Conservation (phyloP, 2,888 invertebrate genomes). For the Ametastegia equiseti region DNA sequence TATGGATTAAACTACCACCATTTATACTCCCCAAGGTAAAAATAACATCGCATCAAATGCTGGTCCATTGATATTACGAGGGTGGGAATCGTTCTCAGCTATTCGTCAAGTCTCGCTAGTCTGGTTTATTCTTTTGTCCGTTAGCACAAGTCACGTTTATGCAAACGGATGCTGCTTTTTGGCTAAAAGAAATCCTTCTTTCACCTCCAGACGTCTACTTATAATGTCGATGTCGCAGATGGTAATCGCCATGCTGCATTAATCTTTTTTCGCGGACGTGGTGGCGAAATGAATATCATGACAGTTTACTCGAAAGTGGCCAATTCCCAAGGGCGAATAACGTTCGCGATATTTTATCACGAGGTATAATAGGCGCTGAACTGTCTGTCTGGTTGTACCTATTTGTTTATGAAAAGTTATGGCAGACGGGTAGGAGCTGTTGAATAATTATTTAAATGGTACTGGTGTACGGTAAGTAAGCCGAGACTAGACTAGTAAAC, state of each 20-base stretch:
- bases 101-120: not conserved
- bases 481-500: slow-evolving; percentile 44
- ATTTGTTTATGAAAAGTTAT: slow-evolving; percentile 26
- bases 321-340: slow-evolving; percentile 4
- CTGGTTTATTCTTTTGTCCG: not conserved
- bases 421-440: slow-evolving; percentile 7
- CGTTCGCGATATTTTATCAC: not conserved
- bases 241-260: too few species aligned
- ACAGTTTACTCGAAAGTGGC: not conserved
- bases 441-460: slow-evolving; percentile 43
- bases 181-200: too few species aligned
- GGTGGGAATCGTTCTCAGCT: slow-evolving; percentile 11
- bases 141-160: not conserved
- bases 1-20: not conserved
- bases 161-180: too few species aligned
- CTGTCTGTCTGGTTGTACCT: not conserved
- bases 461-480: slow-evolving; percentile 34
- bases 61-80: not conserved
- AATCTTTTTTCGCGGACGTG: not conserved
- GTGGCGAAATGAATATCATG: not conserved
- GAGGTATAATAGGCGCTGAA: slow-evolving; percentile 3
- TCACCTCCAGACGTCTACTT: too few species aligned
- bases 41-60: slow-evolving; percentile 4
- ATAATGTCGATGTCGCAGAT: too few species aligned
- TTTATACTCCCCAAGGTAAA: not conserved